Base-by-base conservation (phyloP, 2,888 invertebrate species). In the Athalia cordata region DNA sequence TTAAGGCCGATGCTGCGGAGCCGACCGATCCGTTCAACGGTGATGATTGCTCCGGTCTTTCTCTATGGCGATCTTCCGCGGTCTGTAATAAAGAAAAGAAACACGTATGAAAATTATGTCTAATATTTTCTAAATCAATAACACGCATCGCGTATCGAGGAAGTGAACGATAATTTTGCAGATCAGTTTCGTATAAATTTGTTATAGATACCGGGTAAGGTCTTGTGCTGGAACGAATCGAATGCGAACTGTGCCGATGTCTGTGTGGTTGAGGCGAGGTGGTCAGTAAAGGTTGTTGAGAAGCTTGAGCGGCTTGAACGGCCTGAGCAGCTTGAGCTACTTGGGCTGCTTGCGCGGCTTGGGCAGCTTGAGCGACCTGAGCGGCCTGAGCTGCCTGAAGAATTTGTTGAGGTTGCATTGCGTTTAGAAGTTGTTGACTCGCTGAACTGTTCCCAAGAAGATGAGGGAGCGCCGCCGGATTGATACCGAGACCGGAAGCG, bases 401-500 rank as follows among this genome's bases (percentile, higher is more conserved):
- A 81, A 90, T 86, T 85, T 95, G 93, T 87, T 95, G 95, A 47
- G 95, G 95, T 85, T 94, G 95, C 86, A 96, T 91, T 4, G 95
- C 95, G 86, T 95, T 95, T 29, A 96, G 91, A 80, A 96, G 89
- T 87, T 96, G 96, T 86, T 95, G 95, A 83, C 94, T 94, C 65
- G 93, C 91, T 62, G 92, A 91, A 64, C 93, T 94, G 86, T 94
- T 95, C 61, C 95, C 93, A 81, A 96, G 92, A 74, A 96, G 93
- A 90, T 96, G 96, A 77, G 95, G 94, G 84, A 95, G 85, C 8
- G 94, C 92, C 29, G 92, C 90, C 11, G 93, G 93, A 84, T 95
- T 96, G 72, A 96, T 90, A 61, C 87, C 89, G 81, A 96, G 91
- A 81, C 94, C 94, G 82, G 94, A 93, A n/a, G 94, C 93, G 83